These are phyloP conservation scores for Odontocolon sp. DNA, from an alignment of 2,888 invertebrate species.

Conservation along the genomic window DNA sequence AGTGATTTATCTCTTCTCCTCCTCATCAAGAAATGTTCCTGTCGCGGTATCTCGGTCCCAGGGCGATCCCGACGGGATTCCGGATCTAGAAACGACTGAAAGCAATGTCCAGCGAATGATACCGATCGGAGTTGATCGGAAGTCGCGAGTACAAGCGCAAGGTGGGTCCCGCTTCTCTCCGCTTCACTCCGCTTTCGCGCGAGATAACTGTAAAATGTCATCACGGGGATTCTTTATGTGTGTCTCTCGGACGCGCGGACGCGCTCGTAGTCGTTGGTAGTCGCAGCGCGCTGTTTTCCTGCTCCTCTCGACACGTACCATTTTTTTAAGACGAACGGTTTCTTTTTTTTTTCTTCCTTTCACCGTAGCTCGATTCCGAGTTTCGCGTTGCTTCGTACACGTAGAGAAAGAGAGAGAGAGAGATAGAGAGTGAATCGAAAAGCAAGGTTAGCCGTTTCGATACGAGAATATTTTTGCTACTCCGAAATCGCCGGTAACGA, in stretches of 20 bases:
- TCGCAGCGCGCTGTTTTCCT: too few species aligned
- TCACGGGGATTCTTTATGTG: conserved; percentile 77
- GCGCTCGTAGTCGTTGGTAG: too few species aligned
- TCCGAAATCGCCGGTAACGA: too few species aligned
- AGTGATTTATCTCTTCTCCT: conserved; percentile 36
- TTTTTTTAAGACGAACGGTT: too few species aligned
- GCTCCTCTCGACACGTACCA: too few species aligned
- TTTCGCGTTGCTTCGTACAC: too few species aligned
- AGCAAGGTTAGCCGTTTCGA: too few species aligned
- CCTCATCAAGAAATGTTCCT: conserved; percentile 34
- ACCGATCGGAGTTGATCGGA: conserved; percentile 3
- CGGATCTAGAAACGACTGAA: conserved; percentile 13
- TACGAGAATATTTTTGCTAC: too few species aligned
- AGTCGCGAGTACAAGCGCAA: conserved; percentile 22
- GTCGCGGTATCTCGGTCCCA: conserved; percentile 37
- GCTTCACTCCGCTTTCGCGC: conserved; percentile 45
- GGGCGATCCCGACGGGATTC: conserved; percentile 20
- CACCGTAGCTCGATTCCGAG: conserved; percentile 1
- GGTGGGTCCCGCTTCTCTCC: conserved; percentile 43
- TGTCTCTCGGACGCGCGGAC: conserved; percentile 71
- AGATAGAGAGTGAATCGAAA: too few species aligned
- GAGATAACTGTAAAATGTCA: conserved; percentile 80
- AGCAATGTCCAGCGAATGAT: conserved; percentile 35
- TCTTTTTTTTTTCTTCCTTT: conserved; percentile 11
- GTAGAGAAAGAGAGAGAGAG: too few species aligned